Percentiles rank a stretch among this genome's conserved stretches.
These are phyloP conservation scores for Dermatemys mawii DNA, from an alignment of 2,113 vertebrate species.

Conservation along the genomic window DNA sequence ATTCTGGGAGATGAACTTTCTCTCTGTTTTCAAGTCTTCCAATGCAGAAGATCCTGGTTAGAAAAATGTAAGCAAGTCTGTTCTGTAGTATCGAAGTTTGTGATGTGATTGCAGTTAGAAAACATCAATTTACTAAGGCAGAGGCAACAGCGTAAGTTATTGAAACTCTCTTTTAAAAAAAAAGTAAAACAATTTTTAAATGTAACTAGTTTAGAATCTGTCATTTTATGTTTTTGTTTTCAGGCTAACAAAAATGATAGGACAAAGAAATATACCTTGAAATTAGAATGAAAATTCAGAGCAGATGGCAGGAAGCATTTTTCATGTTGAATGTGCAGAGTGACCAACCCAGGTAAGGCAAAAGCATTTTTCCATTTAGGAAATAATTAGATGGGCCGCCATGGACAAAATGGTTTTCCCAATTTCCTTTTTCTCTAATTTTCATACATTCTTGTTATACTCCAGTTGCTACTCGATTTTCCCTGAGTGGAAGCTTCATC, in stretches of 20 bases:
- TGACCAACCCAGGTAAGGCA: conserved; percentile 54
- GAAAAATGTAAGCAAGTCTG: not conserved
- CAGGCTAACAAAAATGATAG: conserved; percentile 59
- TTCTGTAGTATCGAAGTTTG: conserved; percentile 24
- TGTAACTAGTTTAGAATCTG: conserved; percentile 44
- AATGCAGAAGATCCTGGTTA: not conserved
- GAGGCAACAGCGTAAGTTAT: not conserved
- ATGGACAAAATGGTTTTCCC: conserved; percentile 9
- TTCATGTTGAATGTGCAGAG: conserved; percentile 31
- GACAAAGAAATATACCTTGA: conserved; percentile 36
- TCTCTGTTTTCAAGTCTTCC: not conserved
- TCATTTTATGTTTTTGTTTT: conserved; percentile 44
- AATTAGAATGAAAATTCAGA: conserved; percentile 70
- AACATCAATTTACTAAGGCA: not conserved
- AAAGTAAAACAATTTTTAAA: not conserved
- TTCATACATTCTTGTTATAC: not conserved
- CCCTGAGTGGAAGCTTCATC: not conserved
- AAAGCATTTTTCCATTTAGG: conserved; percentile 59
- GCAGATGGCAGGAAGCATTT: conserved; percentile 68
- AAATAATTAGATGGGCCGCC: conserved; percentile 58
- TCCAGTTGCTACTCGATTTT: not conserved
- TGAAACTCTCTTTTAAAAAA: not conserved
- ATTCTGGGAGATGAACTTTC: conserved; percentile 20
- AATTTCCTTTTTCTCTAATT: conserved; percentile 44
- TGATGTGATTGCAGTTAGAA: conserved; percentile 26